These are phyloP conservation scores for Drosophila lacteicornis DNA, from an alignment of 1,140 invertebrate genomes.

Conservation along the genomic window DNA sequence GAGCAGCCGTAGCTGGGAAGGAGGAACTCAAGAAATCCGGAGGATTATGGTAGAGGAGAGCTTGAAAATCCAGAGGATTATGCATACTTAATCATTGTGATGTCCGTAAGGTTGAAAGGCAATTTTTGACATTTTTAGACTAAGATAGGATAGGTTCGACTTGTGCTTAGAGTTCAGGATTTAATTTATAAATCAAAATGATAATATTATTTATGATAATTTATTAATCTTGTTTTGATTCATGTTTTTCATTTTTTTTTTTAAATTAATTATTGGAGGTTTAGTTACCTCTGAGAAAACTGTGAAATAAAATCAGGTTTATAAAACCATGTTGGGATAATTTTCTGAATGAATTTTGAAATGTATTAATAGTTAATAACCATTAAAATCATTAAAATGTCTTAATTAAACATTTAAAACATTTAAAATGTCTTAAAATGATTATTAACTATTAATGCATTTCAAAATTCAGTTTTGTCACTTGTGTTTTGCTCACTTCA, in stretches of 20 bases:
- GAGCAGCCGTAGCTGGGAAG: constrained; percentile 26
- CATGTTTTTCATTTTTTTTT: too few species aligned
- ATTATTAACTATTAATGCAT: neutral
- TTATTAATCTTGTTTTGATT: too few species aligned
- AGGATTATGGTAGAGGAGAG: constrained; percentile 16
- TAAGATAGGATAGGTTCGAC: constrained; percentile 16
- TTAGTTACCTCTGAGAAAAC: too few species aligned
- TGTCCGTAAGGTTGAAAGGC: constrained; percentile 32
- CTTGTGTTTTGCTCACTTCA: neutral
- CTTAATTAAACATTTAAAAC: too few species aligned
- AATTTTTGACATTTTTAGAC: constrained; percentile 30
- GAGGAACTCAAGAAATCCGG: neutral
- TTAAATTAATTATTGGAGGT: too few species aligned
- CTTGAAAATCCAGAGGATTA: neutral
- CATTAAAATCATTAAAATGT: too few species aligned
- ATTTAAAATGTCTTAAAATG: neutral
- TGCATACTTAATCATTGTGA: constrained; percentile 17
- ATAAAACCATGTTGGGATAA: too few species aligned
- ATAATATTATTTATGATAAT: too few species aligned
- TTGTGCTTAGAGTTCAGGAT: neutral
- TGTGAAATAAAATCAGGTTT: too few species aligned
- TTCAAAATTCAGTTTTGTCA: neutral
- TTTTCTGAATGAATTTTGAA: too few species aligned
- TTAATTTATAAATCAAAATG: too few species aligned
- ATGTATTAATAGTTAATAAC: too few species aligned